Evolutionary conservation across 2,797 vertebrate species (phyloP).

Genomic region (Rhabdomys pumilio): DNA sequence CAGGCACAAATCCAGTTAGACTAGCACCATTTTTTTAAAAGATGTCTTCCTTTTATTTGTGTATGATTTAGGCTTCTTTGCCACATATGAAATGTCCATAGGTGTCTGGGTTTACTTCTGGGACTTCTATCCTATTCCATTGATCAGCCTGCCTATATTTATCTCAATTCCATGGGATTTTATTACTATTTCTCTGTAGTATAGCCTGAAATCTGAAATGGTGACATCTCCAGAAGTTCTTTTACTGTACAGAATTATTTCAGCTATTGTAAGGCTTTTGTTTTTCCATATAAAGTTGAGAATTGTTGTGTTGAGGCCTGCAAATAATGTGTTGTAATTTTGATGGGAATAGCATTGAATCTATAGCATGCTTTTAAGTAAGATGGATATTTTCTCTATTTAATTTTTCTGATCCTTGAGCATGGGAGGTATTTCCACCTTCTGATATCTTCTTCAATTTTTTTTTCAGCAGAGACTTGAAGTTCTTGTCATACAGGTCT

Average conservation of each 20-base stretch:
- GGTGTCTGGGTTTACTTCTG: background rate
- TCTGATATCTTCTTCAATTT: background rate
- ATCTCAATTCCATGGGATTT: background rate
- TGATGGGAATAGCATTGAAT: background rate
- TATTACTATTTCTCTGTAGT: background rate
- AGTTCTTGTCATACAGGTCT: too few relatives aligned
- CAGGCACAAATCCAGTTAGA: background rate
- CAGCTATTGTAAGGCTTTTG: background rate
- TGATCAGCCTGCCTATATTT: background rate
- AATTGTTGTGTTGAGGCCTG: background rate
- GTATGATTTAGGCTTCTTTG: background rate
- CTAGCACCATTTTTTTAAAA: background rate
- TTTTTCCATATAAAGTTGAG: too few relatives aligned
- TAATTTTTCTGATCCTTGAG: background rate
- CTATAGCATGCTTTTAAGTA: background rate
- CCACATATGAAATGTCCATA: background rate
- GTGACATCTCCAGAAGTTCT: background rate
- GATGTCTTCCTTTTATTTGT: background rate
- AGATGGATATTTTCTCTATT: background rate
- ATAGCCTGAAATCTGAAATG: background rate
- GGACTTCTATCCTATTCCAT: background rate
- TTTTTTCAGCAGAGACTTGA: too few relatives aligned
- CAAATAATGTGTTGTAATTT: background rate
- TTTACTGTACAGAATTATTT: background rate
- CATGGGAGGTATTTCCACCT: background rate